Evolutionary conservation across 1,140 invertebrate species (phyloP), one percentile per base, ranked within the genome.

Genomic region (Microplitis demolitor): DNA sequence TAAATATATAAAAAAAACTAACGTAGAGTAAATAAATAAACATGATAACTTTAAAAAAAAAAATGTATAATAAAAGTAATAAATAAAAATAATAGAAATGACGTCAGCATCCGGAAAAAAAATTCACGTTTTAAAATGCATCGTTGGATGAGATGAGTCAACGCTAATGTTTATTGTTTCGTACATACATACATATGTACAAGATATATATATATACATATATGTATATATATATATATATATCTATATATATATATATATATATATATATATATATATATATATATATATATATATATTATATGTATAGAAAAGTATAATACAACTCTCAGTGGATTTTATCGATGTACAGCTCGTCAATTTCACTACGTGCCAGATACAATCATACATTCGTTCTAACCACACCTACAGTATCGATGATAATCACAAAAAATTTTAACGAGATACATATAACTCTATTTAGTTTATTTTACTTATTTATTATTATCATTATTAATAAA

Each of bases 131-230:
- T 45, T 37, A 66, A 45, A 66, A 39, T 24, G 34, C 56, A 24
- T 45, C 53, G 11, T n/a, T 64, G 64, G 51, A 33, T 67, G 35
- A 54, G 39, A 51, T 33, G 53, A 64, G 63, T 64, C 62, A 71
- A 54, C 64, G 54, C 14, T 72, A 72, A 72, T 72, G 71, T 72
- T 72, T 72, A 68, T 72, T 72, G 71, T 67, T 72, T 35, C 71
- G 35, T 72, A 62, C 61, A 54, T 67, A 51, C 37, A 58, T 13
- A 8, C 2, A 6, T n/a, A n/a, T n/a, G n/a, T n/a, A n/a, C n/a
- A n/a, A n/a, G n/a, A n/a, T n/a, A n/a, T n/a, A 6, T 45, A 3
- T 4, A 45, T 6, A 11, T 45, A 11, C 6, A 5, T 45, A 45
- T 45, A 11, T 11, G 5, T 8, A 9, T 45, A 5, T 45, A 3